Evolutionary conservation across 2,797 vertebrate genomes (phyloP).

Genomic region (Darevskia nairensis): DNA sequence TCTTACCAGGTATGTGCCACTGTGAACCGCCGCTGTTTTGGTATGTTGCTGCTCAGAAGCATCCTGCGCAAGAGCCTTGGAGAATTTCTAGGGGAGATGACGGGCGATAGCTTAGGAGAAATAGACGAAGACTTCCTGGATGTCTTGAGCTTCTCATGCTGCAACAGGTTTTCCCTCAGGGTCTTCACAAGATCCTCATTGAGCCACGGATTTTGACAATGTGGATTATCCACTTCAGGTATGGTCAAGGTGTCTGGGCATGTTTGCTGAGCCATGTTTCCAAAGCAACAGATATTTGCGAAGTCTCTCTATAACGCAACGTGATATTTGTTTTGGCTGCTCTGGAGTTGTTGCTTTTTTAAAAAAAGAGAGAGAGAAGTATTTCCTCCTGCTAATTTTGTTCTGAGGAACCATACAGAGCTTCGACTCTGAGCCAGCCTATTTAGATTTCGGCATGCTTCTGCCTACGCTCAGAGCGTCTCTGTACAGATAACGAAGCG

Average conservation of each 20-base stretch:
- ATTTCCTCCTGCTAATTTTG: conserved; percentile 41
- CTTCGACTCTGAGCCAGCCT: conserved; percentile 68
- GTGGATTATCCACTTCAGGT: conserved; percentile 88
- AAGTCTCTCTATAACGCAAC: conserved; percentile 22
- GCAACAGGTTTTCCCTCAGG: conserved; percentile 95
- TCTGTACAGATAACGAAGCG: conserved; percentile 78
- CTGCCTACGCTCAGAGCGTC: conserved; percentile 71
- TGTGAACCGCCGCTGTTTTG: conserved; percentile 96
- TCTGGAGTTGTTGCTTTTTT: background rate
- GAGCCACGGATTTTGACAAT: conserved; percentile 85
- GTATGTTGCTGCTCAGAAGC: conserved; percentile 94
- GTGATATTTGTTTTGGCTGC: background rate
- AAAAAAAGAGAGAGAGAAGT: background rate
- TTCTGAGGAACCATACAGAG: conserved; percentile 46
- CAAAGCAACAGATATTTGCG: conserved; percentile 66
- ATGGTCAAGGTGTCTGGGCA: conserved; percentile 89
- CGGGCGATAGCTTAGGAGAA: conserved; percentile 87
- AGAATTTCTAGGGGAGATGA: conserved; percentile 94
- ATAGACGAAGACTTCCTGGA: conserved; percentile 87
- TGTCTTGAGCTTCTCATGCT: conserved; percentile 89
- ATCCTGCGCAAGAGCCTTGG: conserved; percentile 94
- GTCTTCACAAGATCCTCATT: conserved; percentile 98
- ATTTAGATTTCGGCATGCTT: conserved; percentile 80
- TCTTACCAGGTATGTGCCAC: conserved; percentile 98
- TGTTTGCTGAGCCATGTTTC: conserved; percentile 91